Evolutionary conservation across 2,797 vertebrate species (phyloP), one percentile per base, ranked within the genome.

Genomic region (Crax fasciolata): DNA sequence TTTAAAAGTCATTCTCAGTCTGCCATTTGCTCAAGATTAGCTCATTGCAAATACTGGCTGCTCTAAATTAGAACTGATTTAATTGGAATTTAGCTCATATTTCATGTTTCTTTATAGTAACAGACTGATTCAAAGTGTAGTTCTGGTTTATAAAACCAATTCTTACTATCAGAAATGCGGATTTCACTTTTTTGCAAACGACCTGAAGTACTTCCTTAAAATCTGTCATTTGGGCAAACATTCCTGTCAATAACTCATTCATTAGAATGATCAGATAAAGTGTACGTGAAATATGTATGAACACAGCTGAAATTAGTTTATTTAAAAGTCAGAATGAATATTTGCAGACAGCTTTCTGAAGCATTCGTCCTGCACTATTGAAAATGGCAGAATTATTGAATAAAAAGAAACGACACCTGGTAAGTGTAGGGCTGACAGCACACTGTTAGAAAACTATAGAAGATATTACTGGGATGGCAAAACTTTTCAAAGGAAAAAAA

Each of bases 191-290:
- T 43, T 70, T 4, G 9, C 57, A n/a, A 65, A 51, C 61, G 79
- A 81, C 25, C 30, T 61, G 59, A 83, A 70, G 44, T 46, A 44
- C 17, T 55, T 28, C 63, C 55, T 94, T 82, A 82, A 81, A 91
- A 58, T 87, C 46, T 24, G 67, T 62, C 30, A 89, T 67, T 95
- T 86, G 55, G n/a, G 43, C 61, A 63, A 96, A 89, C 83, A 87
- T 86, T 88, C 79, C 55, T 67, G 54, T 13, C 59, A 93, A 89
- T 63, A 94, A 93, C 93, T 94, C 84, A 93, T 81, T 95, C 55
- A 93, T 68, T 71, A 86, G 52, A 66, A 82, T 68, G 59, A 94
- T 92, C 83, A 90, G 87, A 95, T 94, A 94, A 94, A 89, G 28
- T 17, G 11, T 35, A 68, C 52, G 71, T 87, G 28, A 94, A 95